Conservation (phyloP, 2,888 invertebrate genomes). For the Trachelus troglodyta region DNA sequence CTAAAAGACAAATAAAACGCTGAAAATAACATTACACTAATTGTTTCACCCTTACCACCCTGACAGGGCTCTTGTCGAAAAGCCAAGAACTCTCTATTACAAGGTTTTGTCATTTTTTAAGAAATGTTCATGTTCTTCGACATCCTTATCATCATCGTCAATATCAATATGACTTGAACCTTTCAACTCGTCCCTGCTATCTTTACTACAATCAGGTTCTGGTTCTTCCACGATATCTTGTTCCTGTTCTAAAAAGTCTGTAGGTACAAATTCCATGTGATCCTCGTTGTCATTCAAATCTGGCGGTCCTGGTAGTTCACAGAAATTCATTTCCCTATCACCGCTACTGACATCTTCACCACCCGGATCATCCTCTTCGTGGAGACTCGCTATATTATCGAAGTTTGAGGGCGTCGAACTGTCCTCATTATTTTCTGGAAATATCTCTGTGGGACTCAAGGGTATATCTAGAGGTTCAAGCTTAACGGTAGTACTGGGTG, state of each 20-base stretch:
- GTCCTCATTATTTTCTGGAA: slow-evolving; percentile 50
- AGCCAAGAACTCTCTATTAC: slow-evolving; percentile 15
- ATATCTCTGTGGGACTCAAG: slow-evolving; percentile 56
- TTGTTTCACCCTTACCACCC: neutral
- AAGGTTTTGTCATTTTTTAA: slow-evolving; percentile 35
- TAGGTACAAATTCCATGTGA: slow-evolving; percentile 63
- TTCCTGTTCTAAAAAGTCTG: slow-evolving; percentile 64
- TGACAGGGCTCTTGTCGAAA: neutral
- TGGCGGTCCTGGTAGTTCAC: slow-evolving; percentile 45
- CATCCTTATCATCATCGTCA: slow-evolving; percentile 14
- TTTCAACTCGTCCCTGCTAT: slow-evolving; percentile 39
- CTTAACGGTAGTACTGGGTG: slow-evolving; percentile 52
- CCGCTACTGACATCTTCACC: slow-evolving; percentile 44
- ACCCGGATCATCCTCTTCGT: slow-evolving; percentile 60
- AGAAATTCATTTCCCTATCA: slow-evolving; percentile 51
- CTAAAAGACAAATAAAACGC: neutral
- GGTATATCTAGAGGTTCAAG: slow-evolving; percentile 60
- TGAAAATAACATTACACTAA: neutral
- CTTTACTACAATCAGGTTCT: slow-evolving; percentile 47
- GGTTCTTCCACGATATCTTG: slow-evolving; percentile 60
- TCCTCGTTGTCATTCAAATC: slow-evolving; percentile 57
- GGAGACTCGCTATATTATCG: slow-evolving; percentile 52
- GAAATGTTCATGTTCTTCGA: slow-evolving; percentile 28
- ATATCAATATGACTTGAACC: slow-evolving; percentile 31
- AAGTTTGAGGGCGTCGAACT: slow-evolving; percentile 50